Base-by-base conservation (phyloP, 2,888 invertebrate species). In the Andrena bicolor region DNA sequence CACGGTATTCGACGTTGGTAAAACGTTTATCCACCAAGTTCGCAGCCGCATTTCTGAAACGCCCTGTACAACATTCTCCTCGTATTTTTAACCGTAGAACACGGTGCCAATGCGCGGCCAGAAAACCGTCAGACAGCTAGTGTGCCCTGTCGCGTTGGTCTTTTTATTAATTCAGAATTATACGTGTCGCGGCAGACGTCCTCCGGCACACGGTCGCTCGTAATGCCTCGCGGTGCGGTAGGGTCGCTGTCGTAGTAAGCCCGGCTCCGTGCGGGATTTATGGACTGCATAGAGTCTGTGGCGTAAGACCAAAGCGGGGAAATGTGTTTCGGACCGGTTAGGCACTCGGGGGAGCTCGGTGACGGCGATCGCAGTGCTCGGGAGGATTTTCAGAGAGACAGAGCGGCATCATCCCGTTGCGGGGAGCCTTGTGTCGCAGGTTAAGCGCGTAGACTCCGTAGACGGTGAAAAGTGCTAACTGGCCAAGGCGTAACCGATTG, bases 211-310 rank as follows among this genome's bases (percentile, higher is more conserved):
- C 20, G 28, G 51, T 35, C n/a, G 26, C 16, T 53, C 58, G 70
- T 70, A 69, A 74, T 79, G 48, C 41, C 30, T 13, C 53, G 20
- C n/a, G 35, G 10, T 28, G 48, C 23, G 5, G 49, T 63, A 51
- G 58, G 48, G 63, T 69, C 64, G 41, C 65, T 20, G 8, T 20
- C 60, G 48, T 65, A 58, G 65, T 81, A 73, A 73, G 64, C 81
- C 69, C 28, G 53, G 69, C 60, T 60, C 79, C 74, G 56, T 70
- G 74, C 51, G 49, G 60, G 80, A 81, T 81, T 81, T 81, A 81
- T 79, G 74, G 60, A 60, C 74, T 60, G 80, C 74, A 79, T 56
- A 64, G 69, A 64, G 60, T 51, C 49, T 56, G 28, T 49, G 76
- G 66, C 49, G 28, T 53, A 76, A 80, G 66, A 81, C 53, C 65